Conservation (phyloP, 1,140 invertebrate genomes). For the Drosophila sucinea region DNA sequence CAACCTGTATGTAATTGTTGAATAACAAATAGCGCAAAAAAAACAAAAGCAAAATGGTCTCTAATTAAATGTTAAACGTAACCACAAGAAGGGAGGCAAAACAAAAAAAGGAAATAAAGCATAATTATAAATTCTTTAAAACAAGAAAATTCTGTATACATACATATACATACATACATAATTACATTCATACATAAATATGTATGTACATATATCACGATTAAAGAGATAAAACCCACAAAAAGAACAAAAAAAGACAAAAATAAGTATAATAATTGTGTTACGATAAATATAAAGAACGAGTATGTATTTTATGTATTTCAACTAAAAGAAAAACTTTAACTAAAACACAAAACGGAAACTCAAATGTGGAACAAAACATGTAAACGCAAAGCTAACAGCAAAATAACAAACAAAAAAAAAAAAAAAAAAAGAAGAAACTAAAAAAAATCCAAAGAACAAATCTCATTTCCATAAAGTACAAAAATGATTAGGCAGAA, state of each 20-base stretch:
- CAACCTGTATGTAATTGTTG: conserved; percentile 22
- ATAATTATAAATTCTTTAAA: conserved; percentile 78
- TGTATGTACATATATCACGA: conserved; percentile 29
- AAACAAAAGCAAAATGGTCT: conserved; percentile 23
- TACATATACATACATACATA: conserved; percentile 19
- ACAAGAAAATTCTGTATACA: conserved; percentile 43
- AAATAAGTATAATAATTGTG: conserved; percentile 47
- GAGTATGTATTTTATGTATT: conserved; percentile 56
- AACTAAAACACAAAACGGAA: conserved; percentile 34
- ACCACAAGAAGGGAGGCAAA: conserved; percentile 27
- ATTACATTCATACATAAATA: conserved; percentile 19
- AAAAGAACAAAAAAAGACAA: not conserved
- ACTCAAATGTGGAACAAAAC: conserved; percentile 46
- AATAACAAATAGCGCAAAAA: conserved; percentile 19
- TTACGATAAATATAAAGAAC: conserved; percentile 17
- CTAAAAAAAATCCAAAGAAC: not conserved
- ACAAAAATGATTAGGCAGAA: conserved; percentile 23
- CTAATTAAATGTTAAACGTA: conserved; percentile 66
- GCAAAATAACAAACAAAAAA: conserved; percentile 24
- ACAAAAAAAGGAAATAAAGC: conserved; percentile 2
- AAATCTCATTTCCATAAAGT: conserved; percentile 42
- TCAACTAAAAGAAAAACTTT: conserved; percentile 40
- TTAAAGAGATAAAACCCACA: conserved; percentile 21
- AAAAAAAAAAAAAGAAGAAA: conserved; percentile 45
- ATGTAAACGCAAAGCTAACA: conserved; percentile 56